phyloP scores from a whole-genome alignment of 2,888 invertebrate species.

The Hofmannophila pseudospretella region DNA sequence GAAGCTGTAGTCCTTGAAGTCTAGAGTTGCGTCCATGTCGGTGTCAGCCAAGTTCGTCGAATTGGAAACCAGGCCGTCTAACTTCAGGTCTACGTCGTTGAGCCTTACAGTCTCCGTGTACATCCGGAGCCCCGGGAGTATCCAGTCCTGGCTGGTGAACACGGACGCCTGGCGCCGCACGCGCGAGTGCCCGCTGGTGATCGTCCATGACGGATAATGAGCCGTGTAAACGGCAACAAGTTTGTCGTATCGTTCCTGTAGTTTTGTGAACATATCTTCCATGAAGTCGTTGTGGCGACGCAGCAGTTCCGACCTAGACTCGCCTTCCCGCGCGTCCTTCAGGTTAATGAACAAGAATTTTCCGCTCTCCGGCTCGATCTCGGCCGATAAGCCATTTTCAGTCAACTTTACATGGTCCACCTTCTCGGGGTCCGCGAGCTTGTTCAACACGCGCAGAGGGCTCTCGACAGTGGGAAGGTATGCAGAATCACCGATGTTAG shows the following conservation, averaged over 20 bases:
- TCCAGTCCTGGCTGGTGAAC: background rate
- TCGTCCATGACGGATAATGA: conserved; percentile 69
- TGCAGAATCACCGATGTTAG: conserved; percentile 44
- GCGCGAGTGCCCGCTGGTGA: conserved; percentile 38
- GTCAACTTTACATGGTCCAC: conserved; percentile 53
- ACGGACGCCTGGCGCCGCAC: conserved; percentile 40
- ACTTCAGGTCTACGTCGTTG: conserved; percentile 10
- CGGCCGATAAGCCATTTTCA: conserved; percentile 50
- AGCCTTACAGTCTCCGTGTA: conserved; percentile 19
- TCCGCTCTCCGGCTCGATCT: conserved; percentile 55
- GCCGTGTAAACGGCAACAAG: conserved; percentile 79
- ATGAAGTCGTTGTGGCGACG: conserved; percentile 80
- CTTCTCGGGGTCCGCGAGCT: conserved; percentile 56
- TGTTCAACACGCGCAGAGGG: conserved; percentile 74
- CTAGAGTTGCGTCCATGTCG: conserved; percentile 32
- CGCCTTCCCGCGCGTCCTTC: conserved; percentile 76
- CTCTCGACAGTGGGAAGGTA: conserved; percentile 81
- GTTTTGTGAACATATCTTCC: conserved; percentile 64
- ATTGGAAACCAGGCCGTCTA: no score
- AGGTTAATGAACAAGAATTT: conserved; percentile 76
- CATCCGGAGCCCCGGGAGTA: conserved; percentile 38
- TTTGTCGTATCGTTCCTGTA: conserved; percentile 58
- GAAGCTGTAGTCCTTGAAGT: conserved; percentile 32
- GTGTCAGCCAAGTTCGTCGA: conserved; percentile 17
- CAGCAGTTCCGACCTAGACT: conserved; percentile 73